Conservation (phyloP, 2,888 invertebrate genomes). For the Dysmachus trigonus region DNA sequence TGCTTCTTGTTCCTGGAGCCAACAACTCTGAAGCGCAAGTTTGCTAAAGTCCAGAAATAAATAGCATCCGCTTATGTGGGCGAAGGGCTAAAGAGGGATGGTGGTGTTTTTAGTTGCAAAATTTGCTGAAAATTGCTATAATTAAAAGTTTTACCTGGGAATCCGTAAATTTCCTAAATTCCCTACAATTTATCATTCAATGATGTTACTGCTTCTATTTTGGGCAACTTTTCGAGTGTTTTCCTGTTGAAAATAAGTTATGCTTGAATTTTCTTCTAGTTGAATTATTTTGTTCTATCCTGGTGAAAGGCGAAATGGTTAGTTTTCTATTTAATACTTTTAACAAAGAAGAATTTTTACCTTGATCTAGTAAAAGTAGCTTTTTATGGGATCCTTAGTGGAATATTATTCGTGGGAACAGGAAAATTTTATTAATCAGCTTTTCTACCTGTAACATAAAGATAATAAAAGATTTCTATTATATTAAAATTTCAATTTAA, state of each 20-base stretch:
- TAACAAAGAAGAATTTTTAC: neutral
- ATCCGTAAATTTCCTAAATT: neutral
- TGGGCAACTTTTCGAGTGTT: neutral
- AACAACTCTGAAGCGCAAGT: neutral
- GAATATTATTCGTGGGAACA: too few species aligned
- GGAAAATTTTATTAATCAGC: too few species aligned
- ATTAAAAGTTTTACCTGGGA: neutral
- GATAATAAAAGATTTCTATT: too few species aligned
- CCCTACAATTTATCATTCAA: neutral
- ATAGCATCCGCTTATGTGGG: neutral
- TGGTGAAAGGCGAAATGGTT: neutral
- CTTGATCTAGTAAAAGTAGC: neutral
- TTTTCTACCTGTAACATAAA: too few species aligned
- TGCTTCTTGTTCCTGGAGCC: neutral
- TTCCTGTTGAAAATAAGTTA: neutral
- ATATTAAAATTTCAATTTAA: too few species aligned
- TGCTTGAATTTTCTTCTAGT: neutral
- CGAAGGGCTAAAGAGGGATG: neutral
- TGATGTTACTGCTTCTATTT: neutral
- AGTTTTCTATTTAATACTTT: neutral
- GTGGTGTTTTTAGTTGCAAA: neutral
- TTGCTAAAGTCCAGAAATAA: neutral
- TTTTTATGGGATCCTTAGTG: neutral
- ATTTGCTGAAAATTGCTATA: neutral
- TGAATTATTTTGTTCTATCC: neutral